Percentiles rank a stretch among this genome's conserved stretches.
Evolutionary conservation across 2,888 invertebrate species (phyloP).

Genomic region (Alentia gelatinosa): DNA sequence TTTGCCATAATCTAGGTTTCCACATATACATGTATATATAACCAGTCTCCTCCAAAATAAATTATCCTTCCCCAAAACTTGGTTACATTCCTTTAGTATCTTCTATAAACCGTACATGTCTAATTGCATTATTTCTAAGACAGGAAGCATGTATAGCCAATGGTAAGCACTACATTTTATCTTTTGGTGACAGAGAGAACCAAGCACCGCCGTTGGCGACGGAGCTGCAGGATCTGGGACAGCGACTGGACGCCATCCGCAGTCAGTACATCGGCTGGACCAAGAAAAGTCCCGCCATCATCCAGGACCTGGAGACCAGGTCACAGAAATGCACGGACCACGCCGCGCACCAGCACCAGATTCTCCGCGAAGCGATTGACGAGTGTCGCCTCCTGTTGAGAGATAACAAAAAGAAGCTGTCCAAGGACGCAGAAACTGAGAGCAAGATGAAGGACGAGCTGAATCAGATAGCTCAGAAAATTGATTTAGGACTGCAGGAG

Average conservation of each 20-base stretch:
- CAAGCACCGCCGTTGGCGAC: background rate
- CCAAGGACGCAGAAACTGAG: background rate
- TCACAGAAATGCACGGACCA: background rate
- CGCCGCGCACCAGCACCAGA: background rate
- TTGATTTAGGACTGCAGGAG: background rate
- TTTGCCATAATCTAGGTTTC: too few species aligned
- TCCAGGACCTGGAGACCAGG: background rate
- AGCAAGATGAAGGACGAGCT: background rate
- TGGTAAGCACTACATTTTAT: too few species aligned
- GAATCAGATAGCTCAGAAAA: background rate
- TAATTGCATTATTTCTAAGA: too few species aligned
- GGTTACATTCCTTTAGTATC: too few species aligned
- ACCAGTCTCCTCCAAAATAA: too few species aligned
- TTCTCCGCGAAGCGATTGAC: background rate
- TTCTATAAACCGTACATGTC: too few species aligned
- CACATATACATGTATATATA: too few species aligned
- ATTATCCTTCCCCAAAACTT: too few species aligned
- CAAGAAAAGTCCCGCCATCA: background rate
- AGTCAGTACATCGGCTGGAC: conserved; percentile 1
- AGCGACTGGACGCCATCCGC: background rate
- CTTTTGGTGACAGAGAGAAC: background rate
- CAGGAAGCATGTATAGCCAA: too few species aligned
- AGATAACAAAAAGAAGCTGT: background rate
- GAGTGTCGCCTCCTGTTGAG: background rate
- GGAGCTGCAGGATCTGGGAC: background rate